Percentiles rank a stretch among this genome's conserved stretches.
phyloP scores from a whole-genome alignment of 92 coral and sea anemone genomes.

The Bergia sp. region DNA sequence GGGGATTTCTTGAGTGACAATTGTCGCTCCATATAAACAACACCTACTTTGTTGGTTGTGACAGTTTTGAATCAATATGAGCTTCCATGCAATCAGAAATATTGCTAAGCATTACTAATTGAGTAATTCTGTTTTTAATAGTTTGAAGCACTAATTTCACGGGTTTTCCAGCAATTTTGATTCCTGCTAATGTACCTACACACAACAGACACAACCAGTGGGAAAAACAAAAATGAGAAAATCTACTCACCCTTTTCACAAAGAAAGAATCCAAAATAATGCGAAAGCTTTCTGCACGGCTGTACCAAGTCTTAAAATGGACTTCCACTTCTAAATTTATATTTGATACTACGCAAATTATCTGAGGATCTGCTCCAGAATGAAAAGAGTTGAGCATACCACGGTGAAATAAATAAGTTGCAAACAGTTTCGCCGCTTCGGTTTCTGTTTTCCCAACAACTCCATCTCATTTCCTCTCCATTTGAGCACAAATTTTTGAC shows the following conservation, averaged over 20 bases:
- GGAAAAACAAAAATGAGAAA: not conserved
- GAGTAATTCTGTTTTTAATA: not conserved
- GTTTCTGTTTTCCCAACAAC: not conserved
- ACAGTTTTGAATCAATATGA: not conserved
- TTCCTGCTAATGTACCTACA: too few relatives aligned
- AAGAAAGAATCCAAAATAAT: not conserved
- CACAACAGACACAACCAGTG: not conserved
- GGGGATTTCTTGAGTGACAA: not conserved
- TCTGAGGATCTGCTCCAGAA: not conserved
- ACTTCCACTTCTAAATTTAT: not conserved
- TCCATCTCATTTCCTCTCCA: constrained; percentile 9
- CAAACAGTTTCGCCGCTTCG: not conserved
- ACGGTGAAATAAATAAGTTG: not conserved
- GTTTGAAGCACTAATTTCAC: too few relatives aligned
- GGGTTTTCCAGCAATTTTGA: too few relatives aligned
- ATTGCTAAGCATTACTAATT: not conserved
- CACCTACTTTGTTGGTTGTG: not conserved
- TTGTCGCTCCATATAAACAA: not conserved
- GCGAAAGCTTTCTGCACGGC: not conserved
- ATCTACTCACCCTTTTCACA: constrained; percentile 5
- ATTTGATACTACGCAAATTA: not conserved
- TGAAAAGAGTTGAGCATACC: constrained; percentile 1
- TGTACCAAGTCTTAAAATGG: not conserved
- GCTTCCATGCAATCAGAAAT: constrained; percentile 3
- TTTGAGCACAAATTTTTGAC: not conserved